These are phyloP conservation scores for Parapristionchus giblindavisi DNA, from an alignment of 2,888 invertebrate genomes.

Conservation along the genomic window DNA sequence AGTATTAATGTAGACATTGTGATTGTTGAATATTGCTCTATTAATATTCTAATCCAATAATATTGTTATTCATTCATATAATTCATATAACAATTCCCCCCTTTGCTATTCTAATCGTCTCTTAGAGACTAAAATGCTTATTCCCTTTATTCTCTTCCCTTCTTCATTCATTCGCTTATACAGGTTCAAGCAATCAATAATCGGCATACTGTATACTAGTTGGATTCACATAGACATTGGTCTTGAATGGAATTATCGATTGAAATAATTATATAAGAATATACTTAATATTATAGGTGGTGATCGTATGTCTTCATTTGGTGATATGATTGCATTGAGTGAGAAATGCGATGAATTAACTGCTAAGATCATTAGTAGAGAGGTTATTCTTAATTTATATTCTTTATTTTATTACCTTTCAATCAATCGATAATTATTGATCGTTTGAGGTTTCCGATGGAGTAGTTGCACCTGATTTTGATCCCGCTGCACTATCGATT, in stretches of 20 bases:
- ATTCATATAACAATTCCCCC: background rate
- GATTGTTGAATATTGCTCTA: conserved; percentile 5
- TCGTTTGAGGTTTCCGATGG: conserved; percentile 89
- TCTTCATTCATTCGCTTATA: too few relatives aligned
- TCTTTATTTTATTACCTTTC: too few relatives aligned
- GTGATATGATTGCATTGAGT: conserved; percentile 94
- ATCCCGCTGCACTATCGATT: conserved; percentile 83
- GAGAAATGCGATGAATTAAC: conserved; percentile 89
- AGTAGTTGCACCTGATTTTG: conserved; percentile 93
- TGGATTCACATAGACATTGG: too few relatives aligned
- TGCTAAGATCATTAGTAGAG: conserved; percentile 85
- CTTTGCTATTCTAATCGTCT: conserved; percentile 11
- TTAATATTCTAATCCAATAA: conserved; percentile 7
- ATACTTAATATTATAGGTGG: too few relatives aligned
- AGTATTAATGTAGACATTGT: conserved; percentile 1
- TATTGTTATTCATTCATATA: background rate
- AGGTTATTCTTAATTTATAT: background rate
- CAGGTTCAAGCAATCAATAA: too few relatives aligned
- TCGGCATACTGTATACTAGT: too few relatives aligned
- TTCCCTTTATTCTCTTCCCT: background rate
- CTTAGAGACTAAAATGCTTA: conserved; percentile 24
- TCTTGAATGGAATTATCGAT: too few relatives aligned
- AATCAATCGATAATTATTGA: conserved; percentile 8
- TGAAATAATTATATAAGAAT: too few relatives aligned
- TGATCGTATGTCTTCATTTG: conserved; percentile 98